Percentiles rank a stretch among this genome's conserved stretches.
Evolutionary conservation across 2,888 invertebrate genomes (phyloP).

Genomic region (Agrotis puta): DNA sequence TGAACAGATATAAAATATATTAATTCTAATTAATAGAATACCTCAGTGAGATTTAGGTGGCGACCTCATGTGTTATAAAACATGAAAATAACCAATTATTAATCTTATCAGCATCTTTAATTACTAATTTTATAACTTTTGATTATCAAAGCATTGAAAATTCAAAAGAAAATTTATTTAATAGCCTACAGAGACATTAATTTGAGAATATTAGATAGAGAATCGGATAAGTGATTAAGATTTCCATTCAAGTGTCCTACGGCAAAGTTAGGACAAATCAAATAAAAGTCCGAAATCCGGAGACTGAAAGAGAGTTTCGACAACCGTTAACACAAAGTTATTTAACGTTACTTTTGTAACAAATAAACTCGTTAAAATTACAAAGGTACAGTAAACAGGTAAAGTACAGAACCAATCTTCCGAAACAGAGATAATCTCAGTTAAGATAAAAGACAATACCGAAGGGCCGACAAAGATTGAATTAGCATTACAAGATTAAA

Average conservation of each 20-base stretch:
- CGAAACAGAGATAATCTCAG: slow-evolving; percentile 78
- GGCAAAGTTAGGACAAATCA: slow-evolving; percentile 27
- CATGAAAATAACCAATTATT: slow-evolving; percentile 46
- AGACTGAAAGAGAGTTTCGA: slow-evolving; percentile 52
- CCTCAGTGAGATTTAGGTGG: slow-evolving; percentile 30
- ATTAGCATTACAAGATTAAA: slow-evolving; percentile 84
- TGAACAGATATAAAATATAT: slow-evolving; percentile 38
- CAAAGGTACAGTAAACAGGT: slow-evolving; percentile 77
- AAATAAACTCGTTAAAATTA: slow-evolving; percentile 81
- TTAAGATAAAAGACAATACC: slow-evolving; percentile 78
- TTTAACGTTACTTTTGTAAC: slow-evolving; percentile 75
- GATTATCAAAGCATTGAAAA: slow-evolving; percentile 40
- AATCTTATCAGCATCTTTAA: slow-evolving; percentile 46
- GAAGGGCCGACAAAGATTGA: slow-evolving; percentile 78
- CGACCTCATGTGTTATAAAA: slow-evolving; percentile 48
- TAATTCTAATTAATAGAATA: slow-evolving; percentile 49
- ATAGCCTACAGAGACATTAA: slow-evolving; percentile 1
- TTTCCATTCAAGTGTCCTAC: slow-evolving; percentile 2
- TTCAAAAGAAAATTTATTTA: slow-evolving; percentile 37
- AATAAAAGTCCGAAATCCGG: slow-evolving; percentile 40
- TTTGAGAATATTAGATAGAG: slow-evolving; percentile 1
- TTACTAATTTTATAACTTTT: slow-evolving; percentile 48
- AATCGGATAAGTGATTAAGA: slow-evolving; percentile 3
- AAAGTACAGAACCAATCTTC: slow-evolving; percentile 79
- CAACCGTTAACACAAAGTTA: slow-evolving; percentile 69